Evolutionary conservation across 35 echinoderm and acorn worm species (phyloP).

Genomic region (Apostichopus parvimensis): DNA sequence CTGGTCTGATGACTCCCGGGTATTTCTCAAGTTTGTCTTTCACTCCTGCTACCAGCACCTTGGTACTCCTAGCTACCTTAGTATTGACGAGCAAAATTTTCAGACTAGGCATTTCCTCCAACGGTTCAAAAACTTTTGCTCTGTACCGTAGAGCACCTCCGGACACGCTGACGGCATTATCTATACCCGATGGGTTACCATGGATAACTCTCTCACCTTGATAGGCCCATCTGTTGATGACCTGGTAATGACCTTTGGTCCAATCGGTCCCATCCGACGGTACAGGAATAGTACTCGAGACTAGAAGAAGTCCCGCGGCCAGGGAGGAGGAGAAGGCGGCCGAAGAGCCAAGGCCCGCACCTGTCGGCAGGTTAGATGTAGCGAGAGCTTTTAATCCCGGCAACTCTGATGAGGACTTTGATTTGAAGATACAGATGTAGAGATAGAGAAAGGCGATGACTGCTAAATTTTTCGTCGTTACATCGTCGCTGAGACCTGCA

Average conservation of each 20-base stretch:
- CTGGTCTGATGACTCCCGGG: slow-evolving; percentile 71
- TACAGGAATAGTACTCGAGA: background rate
- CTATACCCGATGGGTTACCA: slow-evolving; percentile 95
- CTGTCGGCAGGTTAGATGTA: slow-evolving; percentile 81
- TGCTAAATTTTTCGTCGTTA: slow-evolving; percentile 64
- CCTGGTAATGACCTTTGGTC: slow-evolving; percentile 53
- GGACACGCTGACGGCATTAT: slow-evolving; percentile 88
- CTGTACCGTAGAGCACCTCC: slow-evolving; percentile 80
- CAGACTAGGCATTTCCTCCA: slow-evolving; percentile 66
- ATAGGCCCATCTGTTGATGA: slow-evolving; percentile 94
- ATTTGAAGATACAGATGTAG: slow-evolving; percentile 71
- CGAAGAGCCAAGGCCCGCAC: slow-evolving; percentile 93
- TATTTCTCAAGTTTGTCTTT: slow-evolving; percentile 70
- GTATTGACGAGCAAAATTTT: slow-evolving; percentile 85
- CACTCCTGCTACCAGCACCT: slow-evolving; percentile 85
- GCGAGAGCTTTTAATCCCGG: slow-evolving; percentile 59
- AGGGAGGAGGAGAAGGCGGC: slow-evolving; percentile 88
- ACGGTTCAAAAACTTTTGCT: slow-evolving; percentile 54
- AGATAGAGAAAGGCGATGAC: slow-evolving; percentile 83
- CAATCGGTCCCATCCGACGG: background rate
- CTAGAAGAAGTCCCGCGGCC: slow-evolving; percentile 66
- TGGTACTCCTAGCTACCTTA: slow-evolving; percentile 84
- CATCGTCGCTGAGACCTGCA: slow-evolving; percentile 47
- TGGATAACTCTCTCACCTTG: slow-evolving; percentile 91
- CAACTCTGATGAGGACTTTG: background rate